Evolutionary conservation across 2,797 vertebrate genomes (phyloP).

Genomic region (Hoplostethus atlanticus): DNA sequence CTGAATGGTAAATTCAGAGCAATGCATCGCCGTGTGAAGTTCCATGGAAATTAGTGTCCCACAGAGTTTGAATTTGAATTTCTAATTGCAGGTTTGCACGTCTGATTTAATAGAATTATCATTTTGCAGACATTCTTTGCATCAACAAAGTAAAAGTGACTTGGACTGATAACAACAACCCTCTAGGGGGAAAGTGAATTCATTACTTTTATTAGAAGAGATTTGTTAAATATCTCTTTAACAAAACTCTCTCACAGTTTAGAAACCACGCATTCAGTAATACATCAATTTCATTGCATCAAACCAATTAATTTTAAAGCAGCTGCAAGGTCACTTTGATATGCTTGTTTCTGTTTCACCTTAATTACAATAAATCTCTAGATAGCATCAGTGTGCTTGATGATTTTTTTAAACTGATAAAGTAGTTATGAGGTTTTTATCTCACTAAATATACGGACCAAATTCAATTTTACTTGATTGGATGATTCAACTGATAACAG

Average conservation of each 20-base stretch:
- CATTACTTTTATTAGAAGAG: constrained; percentile 2
- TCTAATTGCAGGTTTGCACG: constrained; percentile 67
- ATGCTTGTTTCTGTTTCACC: neutral
- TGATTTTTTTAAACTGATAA: too few species aligned
- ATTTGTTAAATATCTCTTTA: too few species aligned
- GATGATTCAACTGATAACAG: too few species aligned
- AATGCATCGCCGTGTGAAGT: constrained; percentile 44
- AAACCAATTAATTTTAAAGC: too few species aligned
- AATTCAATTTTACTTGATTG: too few species aligned
- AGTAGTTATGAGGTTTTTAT: too few species aligned
- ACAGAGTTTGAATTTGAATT: constrained; percentile 63
- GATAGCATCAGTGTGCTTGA: too few species aligned
- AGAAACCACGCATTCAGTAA: too few species aligned
- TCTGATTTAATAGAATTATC: constrained; percentile 67
- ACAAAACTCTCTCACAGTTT: too few species aligned
- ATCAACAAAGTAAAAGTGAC: constrained; percentile 56
- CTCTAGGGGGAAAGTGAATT: constrained; percentile 18
- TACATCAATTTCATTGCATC: too few species aligned
- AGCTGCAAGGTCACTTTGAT: neutral
- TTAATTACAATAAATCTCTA: neutral
- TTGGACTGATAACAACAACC: constrained; percentile 45
- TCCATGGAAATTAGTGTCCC: constrained; percentile 66
- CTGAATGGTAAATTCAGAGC: constrained; percentile 48
- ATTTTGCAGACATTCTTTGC: constrained; percentile 60
- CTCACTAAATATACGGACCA: too few species aligned